Percentiles rank a stretch among this genome's conserved stretches.
These are phyloP conservation scores for Pachyseris speciosa DNA, from an alignment of 64 coral and sea anemone genomes.

Conservation along the genomic window DNA sequence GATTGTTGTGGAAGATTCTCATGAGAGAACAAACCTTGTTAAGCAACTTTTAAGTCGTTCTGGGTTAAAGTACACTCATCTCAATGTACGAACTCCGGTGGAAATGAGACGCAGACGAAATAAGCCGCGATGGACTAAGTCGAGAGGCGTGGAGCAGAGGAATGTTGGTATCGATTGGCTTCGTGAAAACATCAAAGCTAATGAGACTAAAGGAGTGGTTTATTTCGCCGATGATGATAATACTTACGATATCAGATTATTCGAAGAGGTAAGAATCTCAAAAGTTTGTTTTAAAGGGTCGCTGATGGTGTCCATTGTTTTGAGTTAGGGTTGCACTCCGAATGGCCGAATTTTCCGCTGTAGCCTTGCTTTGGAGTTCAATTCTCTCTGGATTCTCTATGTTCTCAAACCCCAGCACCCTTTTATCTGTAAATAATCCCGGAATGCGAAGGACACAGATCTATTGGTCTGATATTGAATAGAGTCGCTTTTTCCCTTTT, in stretches of 20 bases:
- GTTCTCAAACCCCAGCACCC: too few relatives aligned
- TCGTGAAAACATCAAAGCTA: conserved; percentile 62
- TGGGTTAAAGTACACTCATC: conserved; percentile 89
- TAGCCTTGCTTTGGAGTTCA: too few relatives aligned
- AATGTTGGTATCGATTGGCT: conserved; percentile 88
- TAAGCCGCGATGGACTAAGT: conserved; percentile 93
- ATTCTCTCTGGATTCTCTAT: too few relatives aligned
- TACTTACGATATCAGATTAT: conserved; percentile 91
- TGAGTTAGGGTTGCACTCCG: too few relatives aligned
- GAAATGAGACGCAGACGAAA: conserved; percentile 47
- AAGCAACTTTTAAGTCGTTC: conserved; percentile 61
- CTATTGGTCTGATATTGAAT: neutral
- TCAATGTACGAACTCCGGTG: conserved; percentile 76
- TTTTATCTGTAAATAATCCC: too few relatives aligned
- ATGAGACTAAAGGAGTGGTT: conserved; percentile 77
- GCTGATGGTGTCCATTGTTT: too few relatives aligned
- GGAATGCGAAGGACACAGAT: too few relatives aligned
- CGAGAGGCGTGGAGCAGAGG: conserved; percentile 93
- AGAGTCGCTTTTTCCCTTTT: neutral
- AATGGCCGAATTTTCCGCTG: too few relatives aligned
- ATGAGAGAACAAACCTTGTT: conserved; percentile 73
- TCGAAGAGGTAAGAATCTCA: conserved; percentile 84
- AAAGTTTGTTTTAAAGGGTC: neutral
- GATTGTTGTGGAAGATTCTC: conserved; percentile 96
- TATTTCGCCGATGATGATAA: conserved; percentile 99